Conservation (phyloP, 2,888 invertebrate genomes). For the Dynastes maya region DNA sequence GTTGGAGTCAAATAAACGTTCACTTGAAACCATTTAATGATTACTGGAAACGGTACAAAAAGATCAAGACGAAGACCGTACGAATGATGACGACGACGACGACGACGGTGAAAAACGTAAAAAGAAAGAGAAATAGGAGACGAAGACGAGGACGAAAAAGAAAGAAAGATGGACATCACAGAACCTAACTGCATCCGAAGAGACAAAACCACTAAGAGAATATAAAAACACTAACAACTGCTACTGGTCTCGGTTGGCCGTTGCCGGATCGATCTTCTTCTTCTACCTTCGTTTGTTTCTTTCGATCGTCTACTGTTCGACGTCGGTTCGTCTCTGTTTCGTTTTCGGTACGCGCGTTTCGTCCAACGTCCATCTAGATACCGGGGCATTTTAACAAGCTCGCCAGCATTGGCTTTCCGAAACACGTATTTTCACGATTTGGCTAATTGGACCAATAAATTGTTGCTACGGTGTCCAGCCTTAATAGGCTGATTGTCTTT, state of each 20-base stretch:
- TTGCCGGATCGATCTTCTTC: slow-evolving; percentile 29
- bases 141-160: slow-evolving; percentile 33
- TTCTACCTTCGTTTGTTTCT: slow-evolving; percentile 17
- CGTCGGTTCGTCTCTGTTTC: slow-evolving; percentile 49
- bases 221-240: slow-evolving; percentile 47
- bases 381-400: slow-evolving; percentile 54
- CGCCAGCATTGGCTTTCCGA: slow-evolving; percentile 69
- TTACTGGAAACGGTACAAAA: slow-evolving; percentile 44
- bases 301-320: slow-evolving; percentile 33
- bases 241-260: slow-evolving; percentile 45
- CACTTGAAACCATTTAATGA: slow-evolving; percentile 45
- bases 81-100: slow-evolving; percentile 29
- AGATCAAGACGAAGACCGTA: slow-evolving; percentile 14
- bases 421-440: slow-evolving; percentile 72
- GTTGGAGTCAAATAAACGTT: slow-evolving; percentile 59
- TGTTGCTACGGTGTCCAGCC: slow-evolving; percentile 70
- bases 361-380: slow-evolving; percentile 46
- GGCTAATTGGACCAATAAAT: slow-evolving; percentile 75
- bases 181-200: slow-evolving; percentile 28
- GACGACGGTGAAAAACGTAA: slow-evolving; percentile 40
- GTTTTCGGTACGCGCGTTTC: slow-evolving; percentile 43
- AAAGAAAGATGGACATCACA: slow-evolving; percentile 8
- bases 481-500: slow-evolving; percentile 73
- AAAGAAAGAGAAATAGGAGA: slow-evolving; percentile 38
- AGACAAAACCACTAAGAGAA: slow-evolving; percentile 46